Conservation (phyloP, 2,113 vertebrate species). For the Indicator indicator region DNA sequence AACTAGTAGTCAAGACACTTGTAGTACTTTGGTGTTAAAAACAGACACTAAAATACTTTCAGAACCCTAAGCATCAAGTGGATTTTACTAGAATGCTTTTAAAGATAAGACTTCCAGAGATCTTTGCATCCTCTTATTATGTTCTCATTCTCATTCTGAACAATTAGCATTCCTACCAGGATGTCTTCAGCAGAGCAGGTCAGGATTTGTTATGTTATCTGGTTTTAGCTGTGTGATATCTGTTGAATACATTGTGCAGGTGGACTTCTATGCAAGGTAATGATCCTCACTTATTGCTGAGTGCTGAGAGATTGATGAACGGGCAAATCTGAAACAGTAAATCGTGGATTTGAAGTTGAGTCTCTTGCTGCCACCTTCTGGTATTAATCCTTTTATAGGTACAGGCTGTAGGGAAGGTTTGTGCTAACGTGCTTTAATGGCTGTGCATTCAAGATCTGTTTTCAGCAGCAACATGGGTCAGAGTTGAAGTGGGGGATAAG, state of each 20-base stretch:
- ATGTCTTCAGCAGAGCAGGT: not conserved
- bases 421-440: not conserved
- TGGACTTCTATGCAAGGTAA: not conserved
- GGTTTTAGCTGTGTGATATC: not conserved
- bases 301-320: not conserved
- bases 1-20: not conserved
- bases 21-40: not conserved
- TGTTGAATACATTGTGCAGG: too few relatives aligned
- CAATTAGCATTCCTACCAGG: not conserved
- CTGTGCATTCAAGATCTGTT: not conserved
- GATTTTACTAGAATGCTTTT: not conserved
- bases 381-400: not conserved
- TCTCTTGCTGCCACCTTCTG: slow-evolving; percentile 77
- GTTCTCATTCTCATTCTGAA: not conserved
- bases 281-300: not conserved
- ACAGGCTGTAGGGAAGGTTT: not conserved
- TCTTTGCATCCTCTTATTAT: not conserved
- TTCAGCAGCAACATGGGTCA: not conserved
- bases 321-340: not conserved
- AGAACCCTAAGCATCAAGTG: not conserved
- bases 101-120: not conserved
- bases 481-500: not conserved
- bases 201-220: not conserved
- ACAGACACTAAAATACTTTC: not conserved
- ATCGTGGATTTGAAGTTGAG: not conserved